Conservation (phyloP, 2,888 invertebrate genomes). For the Lasioglossum figueresi region DNA sequence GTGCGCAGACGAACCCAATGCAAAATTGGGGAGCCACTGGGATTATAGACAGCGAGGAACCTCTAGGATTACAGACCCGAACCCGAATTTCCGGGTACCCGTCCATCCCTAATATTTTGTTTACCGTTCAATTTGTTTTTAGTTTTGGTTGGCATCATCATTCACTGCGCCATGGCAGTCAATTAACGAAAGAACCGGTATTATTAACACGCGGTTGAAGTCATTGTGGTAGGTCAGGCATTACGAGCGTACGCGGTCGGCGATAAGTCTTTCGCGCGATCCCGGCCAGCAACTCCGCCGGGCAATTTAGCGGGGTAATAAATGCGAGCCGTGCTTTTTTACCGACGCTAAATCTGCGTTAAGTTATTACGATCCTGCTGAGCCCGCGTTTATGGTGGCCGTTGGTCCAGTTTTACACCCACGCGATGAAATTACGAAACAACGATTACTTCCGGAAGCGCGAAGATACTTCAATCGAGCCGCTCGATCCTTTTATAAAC, state of each 20-base stretch:
- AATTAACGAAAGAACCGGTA: constrained; percentile 46
- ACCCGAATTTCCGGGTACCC: no score
- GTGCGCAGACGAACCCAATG: no score
- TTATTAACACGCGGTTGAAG: constrained; percentile 41
- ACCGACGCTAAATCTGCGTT: constrained; percentile 74
- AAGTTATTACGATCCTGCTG: constrained; percentile 71
- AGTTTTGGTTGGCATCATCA: not conserved
- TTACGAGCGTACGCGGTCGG: constrained; percentile 45
- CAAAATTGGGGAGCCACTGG: no score
- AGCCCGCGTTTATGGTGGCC: constrained; percentile 61
- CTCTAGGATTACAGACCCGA: no score
- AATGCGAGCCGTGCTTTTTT: constrained; percentile 64
- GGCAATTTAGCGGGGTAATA: constrained; percentile 71
- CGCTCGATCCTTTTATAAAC: not conserved
- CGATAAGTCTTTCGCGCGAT: constrained; percentile 59
- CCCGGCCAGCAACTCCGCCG: constrained; percentile 41
- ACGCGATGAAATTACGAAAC: constrained; percentile 59
- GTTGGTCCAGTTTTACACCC: constrained; percentile 52
- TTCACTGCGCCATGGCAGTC: not conserved
- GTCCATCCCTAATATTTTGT: not conserved
- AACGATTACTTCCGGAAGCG: constrained; percentile 45
- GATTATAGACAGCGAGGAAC: no score
- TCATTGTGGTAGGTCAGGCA: constrained; percentile 36
- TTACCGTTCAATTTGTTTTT: not conserved
- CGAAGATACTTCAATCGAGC: not conserved